A percentile compares a stretch with the other conserved stretches of the same genome.
phyloP scores from a whole-genome alignment of 2,888 invertebrate species.

The Eristalis pertinax region DNA sequence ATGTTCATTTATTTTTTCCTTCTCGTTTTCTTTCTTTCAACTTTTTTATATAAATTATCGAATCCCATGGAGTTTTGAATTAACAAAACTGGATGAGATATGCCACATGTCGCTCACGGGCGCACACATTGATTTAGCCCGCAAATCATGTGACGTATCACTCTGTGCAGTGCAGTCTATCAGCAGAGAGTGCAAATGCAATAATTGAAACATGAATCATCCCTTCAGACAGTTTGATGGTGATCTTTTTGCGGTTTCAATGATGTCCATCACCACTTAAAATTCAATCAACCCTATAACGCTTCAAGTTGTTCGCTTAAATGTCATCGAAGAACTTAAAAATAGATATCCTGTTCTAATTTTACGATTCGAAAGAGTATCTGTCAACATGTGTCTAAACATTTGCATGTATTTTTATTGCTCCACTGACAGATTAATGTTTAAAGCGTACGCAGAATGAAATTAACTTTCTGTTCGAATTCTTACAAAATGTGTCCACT shows the following conservation, averaged over 20 bases:
- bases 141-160: too few relatives aligned
- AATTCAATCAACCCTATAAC: neutral
- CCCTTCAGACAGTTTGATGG: neutral
- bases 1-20: conserved; percentile 48
- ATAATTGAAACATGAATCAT: neutral
- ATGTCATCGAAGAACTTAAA: conserved; percentile 19
- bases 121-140: neutral
- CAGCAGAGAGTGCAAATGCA: neutral
- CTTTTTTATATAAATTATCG: neutral
- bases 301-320: neutral
- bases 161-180: neutral
- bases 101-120: neutral
- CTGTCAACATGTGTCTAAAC: conserved; percentile 66
- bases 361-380: conserved; percentile 31
- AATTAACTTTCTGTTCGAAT: conserved; percentile 45
- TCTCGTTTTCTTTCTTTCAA: conserved; percentile 11
- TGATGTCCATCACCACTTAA: neutral
- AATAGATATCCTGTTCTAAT: conserved; percentile 40
- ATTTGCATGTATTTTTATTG: conserved; percentile 66
- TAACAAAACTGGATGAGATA: conserved; percentile 47
- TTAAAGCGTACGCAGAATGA: conserved; percentile 36
- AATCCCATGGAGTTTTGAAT: conserved; percentile 8
- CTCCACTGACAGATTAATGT: conserved; percentile 66
- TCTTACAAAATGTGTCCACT: conserved; percentile 56
- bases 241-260: neutral